Evolutionary conservation across 2,888 invertebrate genomes (phyloP).

Genomic region (Sepiola atlantica): DNA sequence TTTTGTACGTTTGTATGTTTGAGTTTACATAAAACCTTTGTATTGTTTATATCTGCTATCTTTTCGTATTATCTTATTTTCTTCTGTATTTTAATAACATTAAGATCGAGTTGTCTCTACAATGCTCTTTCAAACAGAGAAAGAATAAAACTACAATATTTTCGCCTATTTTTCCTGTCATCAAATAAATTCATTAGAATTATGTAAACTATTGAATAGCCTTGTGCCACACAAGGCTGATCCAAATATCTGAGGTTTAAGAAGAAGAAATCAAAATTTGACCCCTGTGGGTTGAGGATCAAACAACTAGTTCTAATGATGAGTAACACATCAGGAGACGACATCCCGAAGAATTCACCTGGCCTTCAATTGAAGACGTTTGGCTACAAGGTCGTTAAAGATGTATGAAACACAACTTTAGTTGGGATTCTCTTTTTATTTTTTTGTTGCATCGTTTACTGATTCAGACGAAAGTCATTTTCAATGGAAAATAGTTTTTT

Average conservation of each 20-base stretch:
- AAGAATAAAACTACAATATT: neutral
- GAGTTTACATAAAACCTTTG: neutral
- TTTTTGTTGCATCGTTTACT: neutral
- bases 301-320: neutral
- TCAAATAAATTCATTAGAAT: neutral
- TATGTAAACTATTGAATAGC: neutral
- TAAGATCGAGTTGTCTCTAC: neutral
- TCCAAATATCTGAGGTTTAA: neutral
- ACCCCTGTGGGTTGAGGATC: too few relatives aligned
- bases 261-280: neutral
- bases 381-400: too few relatives aligned
- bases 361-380: too few relatives aligned
- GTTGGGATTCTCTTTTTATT: neutral
- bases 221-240: neutral
- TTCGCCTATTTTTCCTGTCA: neutral
- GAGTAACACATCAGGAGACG: too few relatives aligned
- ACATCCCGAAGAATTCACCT: too few relatives aligned
- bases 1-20: neutral
- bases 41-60: neutral
- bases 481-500: neutral
- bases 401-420: too few relatives aligned
- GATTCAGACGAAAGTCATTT: neutral
- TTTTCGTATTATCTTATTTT: neutral
- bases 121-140: neutral
- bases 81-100: too few relatives aligned